A percentile compares a stretch with the other conserved stretches of the same genome.
phyloP scores from a whole-genome alignment of 2,113 vertebrate genomes.

The Pogona vitticeps region DNA sequence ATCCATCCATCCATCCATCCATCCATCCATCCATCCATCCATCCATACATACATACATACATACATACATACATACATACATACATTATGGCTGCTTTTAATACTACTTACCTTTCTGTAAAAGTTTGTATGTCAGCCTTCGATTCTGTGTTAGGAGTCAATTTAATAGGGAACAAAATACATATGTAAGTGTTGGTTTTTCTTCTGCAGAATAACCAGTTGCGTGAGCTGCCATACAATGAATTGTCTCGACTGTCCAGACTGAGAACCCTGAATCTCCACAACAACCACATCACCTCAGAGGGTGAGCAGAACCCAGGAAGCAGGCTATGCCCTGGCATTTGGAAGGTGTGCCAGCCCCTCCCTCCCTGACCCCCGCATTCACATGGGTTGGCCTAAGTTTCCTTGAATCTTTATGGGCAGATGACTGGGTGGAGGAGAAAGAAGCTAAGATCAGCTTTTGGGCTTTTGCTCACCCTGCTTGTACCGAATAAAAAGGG shows the following conservation, averaged over 20 bases:
- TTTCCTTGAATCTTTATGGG: background rate
- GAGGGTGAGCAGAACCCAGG: slow-evolving; percentile 57
- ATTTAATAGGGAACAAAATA: too few relatives aligned
- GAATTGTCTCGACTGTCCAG: slow-evolving; percentile 57
- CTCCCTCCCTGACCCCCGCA: background rate
- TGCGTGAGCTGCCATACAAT: slow-evolving; percentile 65
- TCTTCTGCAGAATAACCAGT: slow-evolving; percentile 66
- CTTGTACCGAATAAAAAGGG: background rate
- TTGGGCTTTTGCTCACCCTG: background rate
- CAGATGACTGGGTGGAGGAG: background rate
- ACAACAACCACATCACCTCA: slow-evolving; percentile 66
- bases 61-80: too few relatives aligned
- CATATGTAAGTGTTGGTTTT: background rate
- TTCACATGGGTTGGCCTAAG: background rate
- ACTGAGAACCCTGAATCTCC: slow-evolving; percentile 69
- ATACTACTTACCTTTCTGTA: too few relatives aligned
- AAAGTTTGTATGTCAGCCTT: too few relatives aligned
- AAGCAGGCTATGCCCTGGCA: background rate
- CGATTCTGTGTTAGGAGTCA: too few relatives aligned
- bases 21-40: too few relatives aligned
- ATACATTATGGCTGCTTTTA: too few relatives aligned
- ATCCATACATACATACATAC: too few relatives aligned
- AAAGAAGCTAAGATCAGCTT: too few relatives aligned
- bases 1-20: too few relatives aligned
- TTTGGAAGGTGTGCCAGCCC: background rate